phyloP scores from a whole-genome alignment of 2,113 vertebrate species.

The Eleginops maclovinus region DNA sequence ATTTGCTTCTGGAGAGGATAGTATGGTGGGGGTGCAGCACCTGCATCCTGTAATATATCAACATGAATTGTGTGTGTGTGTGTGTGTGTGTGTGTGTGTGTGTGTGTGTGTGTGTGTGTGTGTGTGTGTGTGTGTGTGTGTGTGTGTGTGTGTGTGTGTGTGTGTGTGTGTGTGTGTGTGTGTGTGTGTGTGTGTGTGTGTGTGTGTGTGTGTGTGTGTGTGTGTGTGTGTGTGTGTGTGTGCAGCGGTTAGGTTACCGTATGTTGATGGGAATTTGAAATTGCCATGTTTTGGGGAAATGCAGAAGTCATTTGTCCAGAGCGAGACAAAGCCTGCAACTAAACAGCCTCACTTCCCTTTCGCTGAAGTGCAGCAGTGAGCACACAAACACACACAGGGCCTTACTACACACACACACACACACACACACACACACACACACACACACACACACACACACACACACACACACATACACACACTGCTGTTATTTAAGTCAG shows the following conservation, averaged over 20 bases:
- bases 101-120: neutral
- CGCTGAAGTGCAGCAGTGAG: constrained; percentile 13
- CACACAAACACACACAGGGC: neutral
- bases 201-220: neutral
- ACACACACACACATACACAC: constrained; percentile 2
- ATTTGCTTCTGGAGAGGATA: constrained; percentile 35
- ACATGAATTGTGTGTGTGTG: constrained; percentile 56
- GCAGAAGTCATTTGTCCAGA: constrained; percentile 55
- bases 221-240: neutral
- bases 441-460: constrained; percentile 8
- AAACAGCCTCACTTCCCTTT: constrained; percentile 44
- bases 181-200: constrained; percentile 30
- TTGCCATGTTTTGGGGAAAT: constrained; percentile 48
- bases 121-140: neutral
- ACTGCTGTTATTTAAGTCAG: neutral
- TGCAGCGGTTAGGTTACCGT: constrained; percentile 15
- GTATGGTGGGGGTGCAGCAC: constrained; percentile 38
- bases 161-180: constrained; percentile 8
- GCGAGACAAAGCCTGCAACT: constrained; percentile 29
- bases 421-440: neutral
- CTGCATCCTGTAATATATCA: constrained; percentile 64
- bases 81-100: constrained; percentile 6
- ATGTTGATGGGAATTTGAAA: constrained; percentile 53
- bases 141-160: constrained; percentile 23
- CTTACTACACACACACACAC: neutral